These are phyloP conservation scores for Pseudorasbora parva DNA, from an alignment of 2,113 vertebrate genomes.

Conservation along the genomic window DNA sequence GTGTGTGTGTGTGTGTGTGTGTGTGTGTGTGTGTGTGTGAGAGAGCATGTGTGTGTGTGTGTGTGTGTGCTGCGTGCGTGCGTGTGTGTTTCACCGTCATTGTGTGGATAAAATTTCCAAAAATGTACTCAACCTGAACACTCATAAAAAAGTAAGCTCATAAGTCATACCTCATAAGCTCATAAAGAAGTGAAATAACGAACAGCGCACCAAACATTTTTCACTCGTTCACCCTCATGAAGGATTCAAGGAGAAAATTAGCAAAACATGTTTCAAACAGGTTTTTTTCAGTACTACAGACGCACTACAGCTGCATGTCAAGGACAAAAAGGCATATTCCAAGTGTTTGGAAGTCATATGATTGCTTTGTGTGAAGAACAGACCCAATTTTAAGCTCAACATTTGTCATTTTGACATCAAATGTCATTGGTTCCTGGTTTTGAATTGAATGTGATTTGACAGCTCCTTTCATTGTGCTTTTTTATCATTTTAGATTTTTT, in stretches of 20 bases:
- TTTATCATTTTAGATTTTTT: not conserved
- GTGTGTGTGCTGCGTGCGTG: conserved; percentile 45
- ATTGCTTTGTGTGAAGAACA: not conserved
- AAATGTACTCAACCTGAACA: not conserved
- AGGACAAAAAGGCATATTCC: not conserved
- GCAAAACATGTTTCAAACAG: not conserved
- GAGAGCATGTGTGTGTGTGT: conserved; percentile 11
- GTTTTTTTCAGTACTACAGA: not conserved
- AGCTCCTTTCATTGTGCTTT: not conserved
- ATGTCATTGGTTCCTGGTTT: not conserved
- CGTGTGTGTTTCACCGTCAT: conserved; percentile 2
- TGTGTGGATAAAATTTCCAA: not conserved
- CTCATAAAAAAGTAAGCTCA: too few species aligned
- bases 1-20: not conserved
- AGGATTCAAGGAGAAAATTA: too few species aligned
- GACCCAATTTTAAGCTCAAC: not conserved
- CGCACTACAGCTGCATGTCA: not conserved
- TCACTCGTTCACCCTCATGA: too few species aligned
- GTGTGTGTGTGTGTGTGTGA: not conserved
- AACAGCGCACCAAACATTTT: not conserved
- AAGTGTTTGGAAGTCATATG: not conserved
- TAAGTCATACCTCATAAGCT: not conserved
- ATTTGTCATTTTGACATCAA: conserved; percentile 10
- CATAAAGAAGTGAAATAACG: not conserved
- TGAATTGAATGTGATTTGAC: not conserved